Base-by-base conservation (phyloP, 2,113 vertebrate genomes). In the Pithys albifrons region DNA sequence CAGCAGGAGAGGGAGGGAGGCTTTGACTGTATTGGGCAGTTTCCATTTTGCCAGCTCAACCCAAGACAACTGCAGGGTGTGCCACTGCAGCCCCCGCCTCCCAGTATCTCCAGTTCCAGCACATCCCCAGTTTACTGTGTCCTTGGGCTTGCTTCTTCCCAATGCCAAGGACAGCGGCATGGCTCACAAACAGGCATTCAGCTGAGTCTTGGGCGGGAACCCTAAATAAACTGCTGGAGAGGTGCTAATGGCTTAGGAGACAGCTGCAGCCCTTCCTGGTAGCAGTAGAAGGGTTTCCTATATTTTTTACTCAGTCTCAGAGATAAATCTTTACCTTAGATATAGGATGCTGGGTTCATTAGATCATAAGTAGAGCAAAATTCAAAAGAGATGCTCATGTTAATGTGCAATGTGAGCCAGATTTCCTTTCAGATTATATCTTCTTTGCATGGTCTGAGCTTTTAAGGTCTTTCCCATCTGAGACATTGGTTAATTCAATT, bases 101-200 rank as follows among this genome's bases (percentile, higher is more conserved):
- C 19, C 14, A 3, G 3, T 23, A 43, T 35, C 33, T n/a, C 39
- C 33, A 51, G 18, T 6, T 24, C 33, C 28, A 79, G 9, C 19
- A 4, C 66, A 51, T 28, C 31, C 43, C 14, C 49, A 54, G 31
- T 5, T 22, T n/a, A 43, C 18, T 0, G 0, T 7, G 31, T 10
- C 10, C 17, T 11, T 2, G 0, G 12, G 11, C 35, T 51, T 5
- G 0, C 31, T 54, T 73, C 39, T 33, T 89, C 37, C 28, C 23
- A 3, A 7, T 23, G 31, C 28, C 19, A 10, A 58, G 37, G 28
- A 58, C 14, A 59, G 33, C 6, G 48, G 19, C 48, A 45, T 0
- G 2, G 35, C 25, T 27, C 39, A 37, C 7, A 23, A 37, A 46
- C 1, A 2, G 22, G 9, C 5, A 8, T 28, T 52, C 48, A 59